Base-by-base conservation (phyloP, 1,140 invertebrate species). In the Callitettix versicolor region DNA sequence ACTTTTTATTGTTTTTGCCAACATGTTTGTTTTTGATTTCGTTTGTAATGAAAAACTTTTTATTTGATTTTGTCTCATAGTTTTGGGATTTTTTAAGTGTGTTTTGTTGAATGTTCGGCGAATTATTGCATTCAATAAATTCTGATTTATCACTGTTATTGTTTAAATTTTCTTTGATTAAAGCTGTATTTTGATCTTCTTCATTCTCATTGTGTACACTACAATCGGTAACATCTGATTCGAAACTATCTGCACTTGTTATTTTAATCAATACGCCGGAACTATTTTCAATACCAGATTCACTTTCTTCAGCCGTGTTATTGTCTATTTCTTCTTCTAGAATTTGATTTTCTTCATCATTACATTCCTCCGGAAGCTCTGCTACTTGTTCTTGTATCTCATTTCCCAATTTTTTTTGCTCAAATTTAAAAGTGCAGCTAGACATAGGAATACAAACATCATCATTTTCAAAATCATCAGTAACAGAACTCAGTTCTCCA, bases 401-500 rank as follows among this genome's bases (percentile, higher is more conserved):
- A 38, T 42, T 30, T 30, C 22, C 30, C 11, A n/a, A 12, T 12
- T 24, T 41, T 42, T 49, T 24, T 11, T 49, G 43, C 38, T 47
- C 53, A 2, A 26, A 24, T 43, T 42, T 40, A n/a, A n/a, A n/a
- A n/a, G n/a, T n/a, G n/a, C n/a, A n/a, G 12, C 11, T 53, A 9
- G 24, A 14, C 5, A 24, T 53, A 21, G 33, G 33, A 6, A 42
- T 24, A 43, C 52, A 43, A 33, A 43, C 52, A 18, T 42, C 52
- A 40, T 44, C 52, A 53, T 36, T 53, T 22, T 44, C 52, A 17
- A 24, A 43, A n/a, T 53, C 52, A 9, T n/a, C 12, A 21, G 34
- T 38, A 7, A 14, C 48, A 15, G 7, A n/a, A 46, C 12, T 12
- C 14, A 9, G 5, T 14, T 38, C 33, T 20, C 36, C 48, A 30